phyloP scores from a whole-genome alignment of 2,888 invertebrate genomes.

The Melieria crassipennis region DNA sequence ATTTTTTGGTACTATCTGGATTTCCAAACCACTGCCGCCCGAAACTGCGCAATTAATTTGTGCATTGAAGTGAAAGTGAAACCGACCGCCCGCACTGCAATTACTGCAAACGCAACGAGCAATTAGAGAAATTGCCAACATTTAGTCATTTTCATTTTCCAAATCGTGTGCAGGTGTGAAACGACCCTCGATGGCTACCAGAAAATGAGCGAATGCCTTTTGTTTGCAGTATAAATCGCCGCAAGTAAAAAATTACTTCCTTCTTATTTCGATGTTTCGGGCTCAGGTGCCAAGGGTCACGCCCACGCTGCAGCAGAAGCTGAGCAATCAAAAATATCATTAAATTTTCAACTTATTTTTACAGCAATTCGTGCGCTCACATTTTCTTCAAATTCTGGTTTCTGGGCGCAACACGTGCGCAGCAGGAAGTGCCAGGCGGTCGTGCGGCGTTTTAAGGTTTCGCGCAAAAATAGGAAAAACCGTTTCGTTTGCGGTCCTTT shows the following conservation, averaged over 20 bases:
- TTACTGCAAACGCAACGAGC: too few relatives aligned
- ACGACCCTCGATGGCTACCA: too few relatives aligned
- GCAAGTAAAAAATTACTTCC: slow-evolving; percentile 39
- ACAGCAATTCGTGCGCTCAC: slow-evolving; percentile 2
- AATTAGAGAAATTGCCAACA: too few relatives aligned
- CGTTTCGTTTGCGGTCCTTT: not conserved
- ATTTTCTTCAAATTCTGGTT: slow-evolving; percentile 22
- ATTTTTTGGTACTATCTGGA: too few relatives aligned
- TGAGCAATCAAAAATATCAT: not conserved
- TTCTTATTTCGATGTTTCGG: not conserved
- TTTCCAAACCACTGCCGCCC: too few relatives aligned
- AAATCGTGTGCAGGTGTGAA: too few relatives aligned
- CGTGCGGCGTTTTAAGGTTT: slow-evolving; percentile 16
- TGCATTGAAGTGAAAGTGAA: too few relatives aligned
- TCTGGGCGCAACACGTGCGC: slow-evolving; percentile 32
- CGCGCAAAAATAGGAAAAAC: not conserved
- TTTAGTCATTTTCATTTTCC: too few relatives aligned
- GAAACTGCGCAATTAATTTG: too few relatives aligned
- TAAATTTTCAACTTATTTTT: slow-evolving; percentile 19
- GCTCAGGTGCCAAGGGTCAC: slow-evolving; percentile 40
- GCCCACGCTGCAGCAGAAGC: not conserved
- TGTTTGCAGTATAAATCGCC: slow-evolving; percentile 47
- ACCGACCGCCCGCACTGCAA: too few relatives aligned
- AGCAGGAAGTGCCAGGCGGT: slow-evolving; percentile 32
- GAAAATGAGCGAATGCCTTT: slow-evolving; percentile 19